Conservation (phyloP, 2,113 vertebrate species). For the Isurus oxyrinchus region DNA sequence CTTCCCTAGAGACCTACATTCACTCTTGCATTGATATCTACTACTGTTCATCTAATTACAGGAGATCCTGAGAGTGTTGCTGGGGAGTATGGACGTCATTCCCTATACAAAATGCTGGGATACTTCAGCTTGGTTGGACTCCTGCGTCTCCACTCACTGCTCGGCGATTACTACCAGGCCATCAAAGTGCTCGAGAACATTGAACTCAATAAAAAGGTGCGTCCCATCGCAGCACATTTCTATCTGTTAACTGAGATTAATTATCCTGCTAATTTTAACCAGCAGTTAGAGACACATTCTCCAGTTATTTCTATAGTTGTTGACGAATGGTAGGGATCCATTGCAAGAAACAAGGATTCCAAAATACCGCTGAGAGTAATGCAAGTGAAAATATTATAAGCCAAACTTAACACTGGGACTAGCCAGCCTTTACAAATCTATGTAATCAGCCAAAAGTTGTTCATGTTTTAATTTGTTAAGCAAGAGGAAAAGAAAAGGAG, state of each 20-base stretch:
- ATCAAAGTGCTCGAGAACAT: conserved; percentile 99
- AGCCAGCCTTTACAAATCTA: neutral
- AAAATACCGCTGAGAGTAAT: neutral
- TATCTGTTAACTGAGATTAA: neutral
- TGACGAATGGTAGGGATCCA: neutral
- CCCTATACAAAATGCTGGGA: conserved; percentile 95
- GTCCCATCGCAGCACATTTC: neutral
- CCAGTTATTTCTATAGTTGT: neutral
- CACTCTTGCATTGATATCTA: neutral
- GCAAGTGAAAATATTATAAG: neutral
- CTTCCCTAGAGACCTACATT: neutral
- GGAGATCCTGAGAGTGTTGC: conserved; percentile 96
- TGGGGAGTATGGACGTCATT: conserved; percentile 97
- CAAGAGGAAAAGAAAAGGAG: neutral
- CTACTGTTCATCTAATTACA: conserved; percentile 43
- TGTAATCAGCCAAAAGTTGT: neutral
- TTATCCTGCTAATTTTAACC: neutral
- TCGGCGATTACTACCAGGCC: conserved; percentile 97
- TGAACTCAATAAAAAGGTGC: conserved; percentile 97
- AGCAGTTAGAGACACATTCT: neutral
- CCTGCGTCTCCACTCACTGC: conserved; percentile 84
- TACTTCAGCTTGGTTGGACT: conserved; percentile 97
- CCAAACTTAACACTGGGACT: neutral
- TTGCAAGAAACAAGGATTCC: neutral
- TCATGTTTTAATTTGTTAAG: neutral